A percentile compares a stretch with the other conserved stretches of the same genome.
These are phyloP conservation scores for Pseudobourletiella spinata DNA, from an alignment of 1,140 invertebrate species.

Conservation along the genomic window DNA sequence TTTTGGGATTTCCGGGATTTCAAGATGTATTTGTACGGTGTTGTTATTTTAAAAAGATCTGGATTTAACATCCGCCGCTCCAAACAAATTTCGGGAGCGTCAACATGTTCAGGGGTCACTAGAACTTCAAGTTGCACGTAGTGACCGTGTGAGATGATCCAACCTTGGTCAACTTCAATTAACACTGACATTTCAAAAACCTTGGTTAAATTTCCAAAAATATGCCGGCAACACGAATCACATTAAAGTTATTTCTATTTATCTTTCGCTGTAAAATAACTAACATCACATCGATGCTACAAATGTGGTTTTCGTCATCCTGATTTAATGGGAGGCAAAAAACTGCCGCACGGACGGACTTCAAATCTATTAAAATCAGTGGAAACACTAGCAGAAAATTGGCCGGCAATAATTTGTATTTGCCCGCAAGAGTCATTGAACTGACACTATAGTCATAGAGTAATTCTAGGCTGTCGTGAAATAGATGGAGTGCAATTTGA, in stretches of 20 bases:
- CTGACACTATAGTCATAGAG: too few relatives aligned
- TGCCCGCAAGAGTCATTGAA: too few relatives aligned
- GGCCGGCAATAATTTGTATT: too few relatives aligned
- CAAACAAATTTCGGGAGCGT: too few relatives aligned
- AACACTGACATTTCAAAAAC: slow-evolving; percentile 21
- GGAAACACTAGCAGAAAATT: background rate
- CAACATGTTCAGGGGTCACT: background rate
- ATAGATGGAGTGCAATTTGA: too few relatives aligned
- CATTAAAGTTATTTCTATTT: background rate
- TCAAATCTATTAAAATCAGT: background rate
- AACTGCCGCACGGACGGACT: background rate
- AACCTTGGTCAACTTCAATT: slow-evolving; percentile 7
- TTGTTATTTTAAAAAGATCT: slow-evolving; percentile 14
- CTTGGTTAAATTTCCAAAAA: background rate
- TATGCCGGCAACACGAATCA: background rate
- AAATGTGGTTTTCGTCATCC: background rate
- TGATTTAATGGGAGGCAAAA: background rate
- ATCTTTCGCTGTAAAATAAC: background rate
- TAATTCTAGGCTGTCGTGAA: too few relatives aligned
- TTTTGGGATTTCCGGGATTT: background rate
- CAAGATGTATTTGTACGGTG: slow-evolving; percentile 6
- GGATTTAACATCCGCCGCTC: slow-evolving; percentile 27
- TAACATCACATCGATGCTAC: background rate
- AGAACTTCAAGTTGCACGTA: slow-evolving; percentile 12
- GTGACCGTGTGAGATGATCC: slow-evolving; percentile 26